These are phyloP conservation scores for Bathynomus jamesi DNA, from an alignment of 1,140 invertebrate species.

Conservation along the genomic window DNA sequence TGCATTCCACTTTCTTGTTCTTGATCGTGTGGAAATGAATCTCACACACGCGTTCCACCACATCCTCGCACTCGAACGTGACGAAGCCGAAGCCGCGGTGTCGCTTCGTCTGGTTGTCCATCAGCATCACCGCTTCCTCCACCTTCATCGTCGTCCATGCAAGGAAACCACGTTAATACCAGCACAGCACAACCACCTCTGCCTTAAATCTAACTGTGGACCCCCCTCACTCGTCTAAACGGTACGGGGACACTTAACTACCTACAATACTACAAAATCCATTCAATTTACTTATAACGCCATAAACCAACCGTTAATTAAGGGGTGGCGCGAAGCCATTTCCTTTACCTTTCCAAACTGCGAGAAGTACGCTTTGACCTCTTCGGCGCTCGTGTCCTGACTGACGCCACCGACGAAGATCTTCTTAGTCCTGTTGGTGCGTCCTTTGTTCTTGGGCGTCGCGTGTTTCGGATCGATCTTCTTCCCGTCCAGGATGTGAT, in stretches of 20 bases:
- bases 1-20: constrained; percentile 88
- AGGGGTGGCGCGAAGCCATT: too few relatives aligned
- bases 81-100: constrained; percentile 86
- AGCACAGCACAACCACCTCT: too few relatives aligned
- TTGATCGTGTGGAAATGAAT: constrained; percentile 89
- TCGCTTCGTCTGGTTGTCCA: constrained; percentile 88
- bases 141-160: constrained; percentile 33
- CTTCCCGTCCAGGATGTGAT: constrained; percentile 87
- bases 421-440: constrained; percentile 75
- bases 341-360: constrained; percentile 82
- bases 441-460: constrained; percentile 75
- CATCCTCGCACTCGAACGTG: constrained; percentile 83
- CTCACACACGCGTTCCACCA: constrained; percentile 78
- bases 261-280: background rate
- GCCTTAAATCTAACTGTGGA: too few relatives aligned
- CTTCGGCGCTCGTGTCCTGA: constrained; percentile 81
- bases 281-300: too few relatives aligned
- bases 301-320: too few relatives aligned
- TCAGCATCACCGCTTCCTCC: constrained; percentile 86
- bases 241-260: background rate
- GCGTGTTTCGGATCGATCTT: constrained; percentile 90
- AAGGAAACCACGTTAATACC: background rate
- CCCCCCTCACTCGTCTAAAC: too few relatives aligned
- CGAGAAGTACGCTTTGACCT: constrained; percentile 82
- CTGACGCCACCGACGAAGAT: constrained; percentile 86